These are phyloP conservation scores for Enteromius mattozi DNA, from an alignment of 2,797 vertebrate species.

Conservation along the genomic window DNA sequence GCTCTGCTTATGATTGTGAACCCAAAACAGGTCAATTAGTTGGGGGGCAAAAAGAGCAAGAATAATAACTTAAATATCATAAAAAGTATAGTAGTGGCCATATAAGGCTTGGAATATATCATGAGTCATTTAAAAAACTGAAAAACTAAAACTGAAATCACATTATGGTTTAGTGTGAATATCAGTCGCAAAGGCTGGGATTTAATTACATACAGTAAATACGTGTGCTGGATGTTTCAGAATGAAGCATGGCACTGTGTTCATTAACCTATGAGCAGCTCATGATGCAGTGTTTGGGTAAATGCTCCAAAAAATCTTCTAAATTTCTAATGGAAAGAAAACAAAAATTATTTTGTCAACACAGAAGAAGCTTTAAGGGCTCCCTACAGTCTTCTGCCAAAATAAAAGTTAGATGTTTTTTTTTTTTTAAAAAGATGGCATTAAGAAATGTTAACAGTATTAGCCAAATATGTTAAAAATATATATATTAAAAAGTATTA, in stretches of 20 bases:
- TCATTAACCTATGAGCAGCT: neutral
- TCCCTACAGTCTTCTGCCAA: neutral
- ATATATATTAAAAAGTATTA: no score
- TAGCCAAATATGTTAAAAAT: no score
- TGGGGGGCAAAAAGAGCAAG: neutral
- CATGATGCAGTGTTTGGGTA: neutral
- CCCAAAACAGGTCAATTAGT: neutral
- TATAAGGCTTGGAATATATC: neutral
- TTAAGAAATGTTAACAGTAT: no score
- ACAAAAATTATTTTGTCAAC: neutral
- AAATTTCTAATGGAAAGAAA: neutral
- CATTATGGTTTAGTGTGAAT: neutral
- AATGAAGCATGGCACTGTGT: neutral
- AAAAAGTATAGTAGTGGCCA: neutral
- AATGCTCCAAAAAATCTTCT: neutral
- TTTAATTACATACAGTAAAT: neutral
- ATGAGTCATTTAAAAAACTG: neutral
- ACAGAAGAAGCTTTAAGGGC: neutral
- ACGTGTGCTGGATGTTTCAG: neutral
- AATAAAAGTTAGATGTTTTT: neutral
- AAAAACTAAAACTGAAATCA: no score
- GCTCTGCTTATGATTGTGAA: neutral
- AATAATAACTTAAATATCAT: neutral
- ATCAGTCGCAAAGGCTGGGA: neutral
- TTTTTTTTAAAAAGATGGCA: no score